Base-by-base conservation (phyloP, 2,113 vertebrate species). In the Nerophis ophidion region DNA sequence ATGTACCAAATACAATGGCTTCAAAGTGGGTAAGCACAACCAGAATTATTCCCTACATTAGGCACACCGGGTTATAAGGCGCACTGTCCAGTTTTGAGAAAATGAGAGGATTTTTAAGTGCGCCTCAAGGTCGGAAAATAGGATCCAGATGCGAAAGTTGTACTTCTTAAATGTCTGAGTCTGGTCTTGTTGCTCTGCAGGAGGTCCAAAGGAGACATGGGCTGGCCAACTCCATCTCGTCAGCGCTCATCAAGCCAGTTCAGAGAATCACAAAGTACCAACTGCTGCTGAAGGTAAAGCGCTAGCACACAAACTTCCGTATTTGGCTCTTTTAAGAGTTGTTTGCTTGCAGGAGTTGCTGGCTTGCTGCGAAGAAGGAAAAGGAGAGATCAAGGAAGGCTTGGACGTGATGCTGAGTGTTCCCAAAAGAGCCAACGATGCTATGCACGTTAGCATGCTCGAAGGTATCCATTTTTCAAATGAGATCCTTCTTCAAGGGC, bases 391-490 rank as follows among this genome's bases (percentile, higher is more conserved):
- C n/a, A 98, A 98, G 73, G 97, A 99, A 63, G 97, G 96, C 12
- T 89, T 99, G 87, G 97, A 99, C 47, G 97, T 99, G 81, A 98
- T 99, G 97, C 91, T 99, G 63, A 98, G 94, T 19, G 96, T 99
- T 55, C 97, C 96, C 0, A 99, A 99, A 88, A 94, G 93, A 86
- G 97, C 97, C 40, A 99, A 99, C 1, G 97, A 99, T 0, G 97
- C 97, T 16, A 99, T 99, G 97, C 97, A 99, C 0, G 95, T 99
- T 84, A 99, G 97, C 93, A 99, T 99, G 97, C 81, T 98, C 84
- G 97, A 99, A 92, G 97, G 97, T 98, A 91, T 75, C 74, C 42
- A 8, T 35, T 8, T 16, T 55, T 9, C 9, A 42, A 10, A n/a
- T 42, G 11, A 42, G 10, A 42, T 42, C n/a, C n/a, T n/a, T n/a